These are phyloP conservation scores for Tipula unca DNA, from an alignment of 2,888 invertebrate species.

Conservation along the genomic window DNA sequence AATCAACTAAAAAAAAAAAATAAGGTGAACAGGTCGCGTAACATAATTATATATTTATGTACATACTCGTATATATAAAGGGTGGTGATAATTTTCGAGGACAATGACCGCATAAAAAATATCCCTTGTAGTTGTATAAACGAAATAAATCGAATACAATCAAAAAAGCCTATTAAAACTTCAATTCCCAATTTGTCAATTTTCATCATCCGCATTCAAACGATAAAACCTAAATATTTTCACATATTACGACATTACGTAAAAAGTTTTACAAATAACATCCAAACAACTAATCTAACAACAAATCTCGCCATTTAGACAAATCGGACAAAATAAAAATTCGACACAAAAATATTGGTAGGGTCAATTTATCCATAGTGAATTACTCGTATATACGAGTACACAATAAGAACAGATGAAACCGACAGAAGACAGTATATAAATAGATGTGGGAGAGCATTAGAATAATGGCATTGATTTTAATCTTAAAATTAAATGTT, in stretches of 20 bases:
- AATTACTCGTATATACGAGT: not conserved
- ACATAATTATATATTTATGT: not conserved
- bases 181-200: not conserved
- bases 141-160: not conserved
- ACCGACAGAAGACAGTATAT: not conserved
- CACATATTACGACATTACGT: not conserved
- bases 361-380: not conserved
- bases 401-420: not conserved
- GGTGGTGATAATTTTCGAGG: not conserved
- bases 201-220: not conserved
- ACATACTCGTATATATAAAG: not conserved
- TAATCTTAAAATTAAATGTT: not conserved
- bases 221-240: not conserved
- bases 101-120: not conserved
- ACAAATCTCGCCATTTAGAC: not conserved
- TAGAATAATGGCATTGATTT: not conserved
- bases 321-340: not conserved
- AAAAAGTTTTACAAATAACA: not conserved
- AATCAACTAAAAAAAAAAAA: not conserved
- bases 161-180: not conserved
- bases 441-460: not conserved
- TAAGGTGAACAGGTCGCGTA: not conserved
- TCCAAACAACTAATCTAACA: not conserved
- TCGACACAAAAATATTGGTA: not conserved
- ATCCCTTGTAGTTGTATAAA: no score